Evolutionary conservation across 2,113 vertebrate genomes (phyloP).

Genomic region (Vombatus ursinus): DNA sequence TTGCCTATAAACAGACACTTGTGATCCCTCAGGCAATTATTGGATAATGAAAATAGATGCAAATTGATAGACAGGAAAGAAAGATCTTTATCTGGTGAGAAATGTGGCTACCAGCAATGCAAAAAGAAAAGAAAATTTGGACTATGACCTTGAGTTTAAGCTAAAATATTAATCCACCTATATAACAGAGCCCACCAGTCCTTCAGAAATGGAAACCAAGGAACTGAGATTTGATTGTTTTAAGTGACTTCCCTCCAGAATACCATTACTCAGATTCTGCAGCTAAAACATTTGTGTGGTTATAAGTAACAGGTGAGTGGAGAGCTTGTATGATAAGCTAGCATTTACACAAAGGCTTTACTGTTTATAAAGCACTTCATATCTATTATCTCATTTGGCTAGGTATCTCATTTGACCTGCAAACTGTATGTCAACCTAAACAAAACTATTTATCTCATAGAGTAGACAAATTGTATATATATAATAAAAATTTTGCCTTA

Average conservation of each 20-base stretch:
- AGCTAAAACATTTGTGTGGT: background rate
- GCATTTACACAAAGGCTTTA: background rate
- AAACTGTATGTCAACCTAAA: background rate
- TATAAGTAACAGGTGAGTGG: background rate
- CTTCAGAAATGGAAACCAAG: background rate
- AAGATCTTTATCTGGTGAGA: background rate
- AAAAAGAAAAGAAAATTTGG: background rate
- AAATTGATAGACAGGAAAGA: background rate
- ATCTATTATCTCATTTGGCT: background rate
- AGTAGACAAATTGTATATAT: background rate
- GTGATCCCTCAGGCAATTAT: background rate
- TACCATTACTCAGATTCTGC: background rate
- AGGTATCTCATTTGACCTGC: background rate
- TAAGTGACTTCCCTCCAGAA: background rate
- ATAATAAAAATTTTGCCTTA: background rate
- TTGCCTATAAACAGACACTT: background rate
- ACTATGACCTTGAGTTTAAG: background rate
- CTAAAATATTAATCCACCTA: background rate
- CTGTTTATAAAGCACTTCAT: background rate
- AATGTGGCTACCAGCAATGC: background rate
- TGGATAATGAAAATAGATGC: background rate
- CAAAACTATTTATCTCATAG: background rate
- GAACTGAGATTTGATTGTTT: background rate
- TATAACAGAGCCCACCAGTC: background rate
- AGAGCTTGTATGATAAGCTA: background rate